Evolutionary conservation across 2,888 invertebrate genomes (phyloP).

Genomic region (Blastobasis lacticolella): DNA sequence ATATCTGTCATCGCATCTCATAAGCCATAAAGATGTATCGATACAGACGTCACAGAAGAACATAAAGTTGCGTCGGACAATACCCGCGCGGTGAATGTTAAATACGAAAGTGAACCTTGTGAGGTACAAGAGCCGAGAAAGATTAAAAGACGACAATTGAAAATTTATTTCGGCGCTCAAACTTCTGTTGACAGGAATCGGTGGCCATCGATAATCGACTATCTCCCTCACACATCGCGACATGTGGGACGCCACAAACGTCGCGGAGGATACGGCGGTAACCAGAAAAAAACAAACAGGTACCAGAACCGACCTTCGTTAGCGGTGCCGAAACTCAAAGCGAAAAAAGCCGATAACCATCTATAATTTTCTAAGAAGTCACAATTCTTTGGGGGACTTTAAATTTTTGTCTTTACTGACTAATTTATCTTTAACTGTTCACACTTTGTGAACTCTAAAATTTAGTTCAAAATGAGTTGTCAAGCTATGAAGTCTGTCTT

Average conservation of each 20-base stretch:
- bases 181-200: slow-evolving; percentile 50
- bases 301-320: slow-evolving; percentile 56
- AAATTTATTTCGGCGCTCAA: slow-evolving; percentile 33
- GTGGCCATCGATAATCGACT: slow-evolving; percentile 61
- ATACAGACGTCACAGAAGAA: slow-evolving; percentile 13
- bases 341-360: slow-evolving; percentile 56
- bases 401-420: slow-evolving; percentile 46
- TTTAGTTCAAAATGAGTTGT: slow-evolving; percentile 53
- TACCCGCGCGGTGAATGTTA: slow-evolving; percentile 12
- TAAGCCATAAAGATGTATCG: slow-evolving; percentile 23
- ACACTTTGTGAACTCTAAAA: slow-evolving; percentile 48
- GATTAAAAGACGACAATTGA: slow-evolving; percentile 12
- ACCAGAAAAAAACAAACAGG: slow-evolving; percentile 60
- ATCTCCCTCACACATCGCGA: slow-evolving; percentile 48
- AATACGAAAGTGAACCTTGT: slow-evolving; percentile 23
- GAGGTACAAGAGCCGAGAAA: slow-evolving; percentile 10
- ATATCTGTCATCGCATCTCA: slow-evolving; percentile 19
- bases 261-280: slow-evolving; percentile 30
- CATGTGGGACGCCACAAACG: slow-evolving; percentile 39
- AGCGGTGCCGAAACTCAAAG: slow-evolving; percentile 60
- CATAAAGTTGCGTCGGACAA: slow-evolving; percentile 11
- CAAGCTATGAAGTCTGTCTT: slow-evolving; percentile 42
- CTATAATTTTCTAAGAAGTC: slow-evolving; percentile 62
- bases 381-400: slow-evolving; percentile 36
- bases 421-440: slow-evolving; percentile 61